Evolutionary conservation across 2,113 vertebrate genomes (phyloP).

Genomic region (Pica pica): DNA sequence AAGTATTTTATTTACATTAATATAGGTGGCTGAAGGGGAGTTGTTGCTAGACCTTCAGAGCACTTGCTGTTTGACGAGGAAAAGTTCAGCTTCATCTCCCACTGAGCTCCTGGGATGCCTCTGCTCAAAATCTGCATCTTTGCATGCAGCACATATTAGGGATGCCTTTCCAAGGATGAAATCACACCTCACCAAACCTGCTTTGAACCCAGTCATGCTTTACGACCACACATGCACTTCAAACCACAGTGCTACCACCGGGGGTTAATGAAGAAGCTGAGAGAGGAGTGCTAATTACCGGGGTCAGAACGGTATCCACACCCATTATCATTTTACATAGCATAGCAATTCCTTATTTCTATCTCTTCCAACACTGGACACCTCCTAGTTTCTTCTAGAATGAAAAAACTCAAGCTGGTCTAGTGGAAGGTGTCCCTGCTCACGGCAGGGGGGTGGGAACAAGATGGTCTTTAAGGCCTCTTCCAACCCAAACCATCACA

Average conservation of each 20-base stretch:
- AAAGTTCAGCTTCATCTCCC: background rate
- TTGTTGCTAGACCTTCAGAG: background rate
- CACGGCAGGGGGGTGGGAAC: background rate
- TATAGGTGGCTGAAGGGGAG: background rate
- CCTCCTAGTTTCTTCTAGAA: background rate
- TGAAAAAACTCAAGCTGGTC: background rate
- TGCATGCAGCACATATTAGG: rapidly evolving
- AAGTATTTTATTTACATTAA: background rate
- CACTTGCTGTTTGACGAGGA: background rate
- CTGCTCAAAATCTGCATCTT: background rate
- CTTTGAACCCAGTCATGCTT: background rate
- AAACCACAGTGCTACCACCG: background rate
- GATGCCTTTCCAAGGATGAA: background rate
- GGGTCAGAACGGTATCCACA: background rate
- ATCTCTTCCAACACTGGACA: background rate
- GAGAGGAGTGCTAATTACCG: background rate
- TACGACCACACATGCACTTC: background rate
- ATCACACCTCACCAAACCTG: background rate
- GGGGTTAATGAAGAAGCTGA: background rate
- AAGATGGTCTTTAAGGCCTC: background rate
- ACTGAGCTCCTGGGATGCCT: background rate
- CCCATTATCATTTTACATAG: background rate
- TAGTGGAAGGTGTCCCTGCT: background rate
- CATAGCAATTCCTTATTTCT: background rate
- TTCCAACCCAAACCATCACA: background rate